phyloP scores from a whole-genome alignment of 2,888 invertebrate species.

The Patella pellucida region DNA sequence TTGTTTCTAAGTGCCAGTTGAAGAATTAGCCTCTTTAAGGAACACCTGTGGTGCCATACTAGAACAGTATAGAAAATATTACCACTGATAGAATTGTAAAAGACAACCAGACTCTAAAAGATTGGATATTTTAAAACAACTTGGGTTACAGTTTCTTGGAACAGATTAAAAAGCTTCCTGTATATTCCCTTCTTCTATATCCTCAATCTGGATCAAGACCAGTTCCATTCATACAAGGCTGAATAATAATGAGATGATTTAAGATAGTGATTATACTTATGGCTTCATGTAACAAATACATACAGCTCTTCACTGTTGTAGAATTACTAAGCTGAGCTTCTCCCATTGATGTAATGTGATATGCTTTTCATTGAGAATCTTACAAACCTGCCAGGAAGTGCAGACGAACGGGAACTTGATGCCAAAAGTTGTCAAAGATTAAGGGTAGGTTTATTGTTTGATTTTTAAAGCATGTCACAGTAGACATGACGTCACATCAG shows the following conservation, averaged over 20 bases:
- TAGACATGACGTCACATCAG: no score
- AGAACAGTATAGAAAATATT: background rate
- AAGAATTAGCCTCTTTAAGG: conserved; percentile 7
- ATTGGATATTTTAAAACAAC: no score
- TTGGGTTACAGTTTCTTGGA: no score
- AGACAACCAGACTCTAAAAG: no score
- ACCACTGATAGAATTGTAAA: background rate
- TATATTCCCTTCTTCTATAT: no score
- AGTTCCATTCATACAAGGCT: no score
- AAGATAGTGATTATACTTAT: no score
- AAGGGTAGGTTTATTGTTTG: conserved; percentile 2
- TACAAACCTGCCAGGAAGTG: conserved; percentile 12
- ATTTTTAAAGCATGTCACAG: conserved; percentile 1
- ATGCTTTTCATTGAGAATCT: conserved; percentile 7
- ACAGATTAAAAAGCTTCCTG: no score
- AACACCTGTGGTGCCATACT: conserved; percentile 8
- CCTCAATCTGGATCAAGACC: no score
- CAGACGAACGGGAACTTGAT: conserved; percentile 3
- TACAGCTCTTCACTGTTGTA: background rate
- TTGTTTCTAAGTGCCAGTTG: conserved; percentile 7
- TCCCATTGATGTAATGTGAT: conserved; percentile 9
- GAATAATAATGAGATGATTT: no score
- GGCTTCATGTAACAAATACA: no score
- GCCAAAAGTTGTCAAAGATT: conserved; percentile 12
- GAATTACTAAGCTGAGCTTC: background rate